These are phyloP conservation scores for Bactericera cockerelli DNA, from an alignment of 1,140 invertebrate species.

Conservation along the genomic window DNA sequence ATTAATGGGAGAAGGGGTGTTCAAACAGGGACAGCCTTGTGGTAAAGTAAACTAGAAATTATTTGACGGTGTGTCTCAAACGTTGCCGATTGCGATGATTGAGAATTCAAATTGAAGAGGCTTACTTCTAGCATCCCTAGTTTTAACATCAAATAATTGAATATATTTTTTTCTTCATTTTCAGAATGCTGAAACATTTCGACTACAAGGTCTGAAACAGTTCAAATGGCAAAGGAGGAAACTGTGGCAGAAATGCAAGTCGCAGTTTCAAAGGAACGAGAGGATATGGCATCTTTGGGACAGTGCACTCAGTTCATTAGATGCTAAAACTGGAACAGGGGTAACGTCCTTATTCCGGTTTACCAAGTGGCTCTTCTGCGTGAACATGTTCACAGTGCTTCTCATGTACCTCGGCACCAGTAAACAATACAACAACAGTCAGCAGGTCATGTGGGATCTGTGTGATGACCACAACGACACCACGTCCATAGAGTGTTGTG, in stretches of 20 bases:
- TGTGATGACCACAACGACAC: constrained; percentile 14
- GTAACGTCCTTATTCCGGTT: constrained; percentile 67
- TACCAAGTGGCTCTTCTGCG: constrained; percentile 59
- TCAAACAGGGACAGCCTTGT: no score
- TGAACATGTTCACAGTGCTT: constrained; percentile 35
- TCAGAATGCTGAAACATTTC: constrained; percentile 58
- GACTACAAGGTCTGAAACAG: constrained; percentile 59
- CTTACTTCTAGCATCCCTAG: no score
- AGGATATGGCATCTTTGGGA: constrained; percentile 57
- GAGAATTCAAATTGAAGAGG: no score
- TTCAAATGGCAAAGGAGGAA: constrained; percentile 58
- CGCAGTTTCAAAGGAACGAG: constrained; percentile 40
- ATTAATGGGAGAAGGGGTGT: no score
- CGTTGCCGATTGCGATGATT: no score
- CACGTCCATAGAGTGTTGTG: constrained; percentile 33
- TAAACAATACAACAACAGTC: constrained; percentile 4
- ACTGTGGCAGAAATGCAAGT: constrained; percentile 43
- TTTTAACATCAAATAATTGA: no score
- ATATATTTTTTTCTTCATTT: constrained; percentile 10
- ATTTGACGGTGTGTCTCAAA: no score
- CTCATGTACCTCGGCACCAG: constrained; percentile 15
- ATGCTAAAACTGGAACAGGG: constrained; percentile 63
- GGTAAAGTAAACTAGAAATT: no score
- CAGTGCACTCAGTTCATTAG: constrained; percentile 49
- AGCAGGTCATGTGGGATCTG: constrained; percentile 11